Base-by-base conservation (phyloP, 2,797 vertebrate genomes). In the Thalassophryne amazonica region DNA sequence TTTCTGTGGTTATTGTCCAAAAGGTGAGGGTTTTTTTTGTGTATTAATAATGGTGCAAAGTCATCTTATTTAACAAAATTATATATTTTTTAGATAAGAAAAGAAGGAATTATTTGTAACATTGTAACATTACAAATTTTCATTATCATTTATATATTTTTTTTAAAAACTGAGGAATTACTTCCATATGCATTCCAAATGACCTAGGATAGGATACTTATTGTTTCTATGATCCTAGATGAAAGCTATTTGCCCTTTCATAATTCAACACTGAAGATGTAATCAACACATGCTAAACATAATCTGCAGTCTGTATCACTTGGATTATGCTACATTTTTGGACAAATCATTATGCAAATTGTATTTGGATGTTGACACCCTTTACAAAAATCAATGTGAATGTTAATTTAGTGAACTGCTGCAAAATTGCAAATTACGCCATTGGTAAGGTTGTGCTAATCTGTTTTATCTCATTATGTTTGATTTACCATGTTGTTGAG, bases 231-330 rank as follows among this genome's bases (percentile, higher is more conserved):
- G 7, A 33, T 29, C 28, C 50, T 42, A 46, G 34, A 30, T 50
- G 17, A 49, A 56, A 37, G 15, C 32, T 45, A 39, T 51, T 60
- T 39, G 18, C 9, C 27, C 10, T 20, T 37, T 31, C 15, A 27
- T 9, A 27, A 7, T 32, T 50, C 15, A 41, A 40, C 41, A 53
- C 29, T 22, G 16, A 23, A 34, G 50, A 52, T 53, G 39, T 55
- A 48, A 69, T 70, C 28, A 49, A 21, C 42, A 46, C 37, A 67
- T 68, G 53, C 20, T 31, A 36, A 55, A 65, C 60, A 46, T 39
- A 48, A 51, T 57, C 29, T 48, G 32, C 38, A 52, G 20, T 62
- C 31, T 23, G 40, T 59, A 55, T 55, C 33, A 45, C 33, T 40
- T 24, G 5, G 27, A 59, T 28, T 37, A 30, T 36, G 28, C 31